Percentiles rank a stretch among this genome's conserved stretches.
These are phyloP conservation scores for Apistogramma diplotaenia DNA, from an alignment of 2,113 vertebrate genomes.

Conservation along the genomic window DNA sequence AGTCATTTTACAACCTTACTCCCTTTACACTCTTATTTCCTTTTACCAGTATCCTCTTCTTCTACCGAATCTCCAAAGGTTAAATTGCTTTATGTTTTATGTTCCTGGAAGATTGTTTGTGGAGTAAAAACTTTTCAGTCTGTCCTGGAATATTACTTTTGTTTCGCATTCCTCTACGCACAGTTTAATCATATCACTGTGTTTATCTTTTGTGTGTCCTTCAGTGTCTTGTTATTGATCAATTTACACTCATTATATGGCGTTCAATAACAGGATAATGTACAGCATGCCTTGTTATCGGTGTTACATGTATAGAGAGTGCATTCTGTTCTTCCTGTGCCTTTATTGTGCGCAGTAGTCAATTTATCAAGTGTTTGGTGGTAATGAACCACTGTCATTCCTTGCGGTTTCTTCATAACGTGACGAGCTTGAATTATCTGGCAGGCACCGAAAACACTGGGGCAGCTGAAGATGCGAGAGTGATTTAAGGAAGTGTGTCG, in stretches of 20 bases:
- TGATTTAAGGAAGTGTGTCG: constrained; percentile 41
- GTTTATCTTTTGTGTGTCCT: neutral
- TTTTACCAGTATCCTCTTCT: neutral
- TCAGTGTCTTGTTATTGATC: neutral
- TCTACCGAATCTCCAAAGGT: neutral
- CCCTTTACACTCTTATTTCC: neutral
- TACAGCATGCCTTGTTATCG: neutral
- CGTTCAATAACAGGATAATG: neutral
- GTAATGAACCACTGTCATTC: neutral
- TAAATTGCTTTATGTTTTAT: neutral
- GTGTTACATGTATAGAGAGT: neutral
- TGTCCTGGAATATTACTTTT: neutral
- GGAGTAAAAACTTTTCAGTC: neutral
- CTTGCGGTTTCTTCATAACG: neutral
- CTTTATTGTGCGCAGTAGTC: neutral
- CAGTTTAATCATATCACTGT: neutral
- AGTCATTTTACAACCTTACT: neutral
- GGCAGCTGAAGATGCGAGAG: constrained; percentile 6
- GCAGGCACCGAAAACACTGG: neutral
- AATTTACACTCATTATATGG: neutral
- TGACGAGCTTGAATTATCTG: constrained; percentile 7
- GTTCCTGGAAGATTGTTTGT: neutral
- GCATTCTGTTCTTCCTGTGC: neutral
- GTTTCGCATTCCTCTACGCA: neutral
- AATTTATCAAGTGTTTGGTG: neutral